Base-by-base conservation (phyloP, 2,888 invertebrate species). In the Cheilosia grossa region DNA sequence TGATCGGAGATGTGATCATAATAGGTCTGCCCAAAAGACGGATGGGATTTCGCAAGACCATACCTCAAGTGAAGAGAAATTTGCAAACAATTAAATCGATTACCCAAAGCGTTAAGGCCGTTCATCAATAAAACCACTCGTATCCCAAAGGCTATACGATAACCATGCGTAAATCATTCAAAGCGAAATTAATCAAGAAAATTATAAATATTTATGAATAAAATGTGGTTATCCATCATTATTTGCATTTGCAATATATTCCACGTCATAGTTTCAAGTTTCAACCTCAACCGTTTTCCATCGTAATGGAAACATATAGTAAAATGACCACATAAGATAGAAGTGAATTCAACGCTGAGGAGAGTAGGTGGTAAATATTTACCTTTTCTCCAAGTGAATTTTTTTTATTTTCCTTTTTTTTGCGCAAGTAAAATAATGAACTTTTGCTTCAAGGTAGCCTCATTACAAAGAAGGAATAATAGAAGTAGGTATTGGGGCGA, bases 401-500 rank as follows among this genome's bases (percentile, higher is more conserved):
- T n/a, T 66, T 33, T 49, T 33, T 21, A 7, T 40, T 9, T 10
- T 1, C 2, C 2, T 1, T 56, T n/a, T 27, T 63, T 47, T 47
- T 56, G 30, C 40, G 53, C 44, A 64, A 53, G 44, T 33, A 69
- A 19, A 69, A 67, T 69, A 69, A 69, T 69, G 47, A 44, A 63
- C n/a, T 64, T 79, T 30, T 19, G 40, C 54, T 70, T 51, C 70
- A 70, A 70, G 78, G 78, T 53, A 58, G 73, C 37, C 73, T 21
- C 53, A 67, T 2, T 21, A 27, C 73, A 67, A 33, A 51, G 9
- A 42, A 44, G 24, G 44, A 73, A 64, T 64, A 73, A 74, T 47
- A n/a, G n/a, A n/a, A n/a, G n/a, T n/a, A n/a, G n/a, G n/a, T n/a
- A n/a, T n/a, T n/a, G n/a, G n/a, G n/a, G n/a, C n/a, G n/a, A n/a